Base-by-base conservation (phyloP, 2,797 vertebrate genomes). In the Epinephelus malabaricus region DNA sequence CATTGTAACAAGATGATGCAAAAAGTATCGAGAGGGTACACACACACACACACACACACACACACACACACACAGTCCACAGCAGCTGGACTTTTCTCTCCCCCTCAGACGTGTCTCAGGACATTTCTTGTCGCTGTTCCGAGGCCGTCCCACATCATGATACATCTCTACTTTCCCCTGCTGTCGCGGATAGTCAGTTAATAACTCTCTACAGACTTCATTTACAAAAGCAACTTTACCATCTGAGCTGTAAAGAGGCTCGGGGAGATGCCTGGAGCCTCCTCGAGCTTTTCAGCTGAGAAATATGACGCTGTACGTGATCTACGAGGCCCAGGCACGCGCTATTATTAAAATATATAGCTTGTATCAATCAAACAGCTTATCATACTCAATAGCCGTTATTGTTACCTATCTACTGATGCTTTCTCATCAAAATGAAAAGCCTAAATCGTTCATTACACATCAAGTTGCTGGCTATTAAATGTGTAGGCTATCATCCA, bases 331-430 rank as follows among this genome's bases (percentile, higher is more conserved):
- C 60, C 67, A 47, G 49, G 64, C 77, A 46, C 3, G 53, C 43
- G 73, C 74, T 71, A 50, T 85, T 88, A 84, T 88, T 79, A 78
- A 83, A 88, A 88, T 87, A 81, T 88, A 89, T 74, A 23, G 82
- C 67, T 67, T 2, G n/a, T 63, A 84, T 88, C 84, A 83, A 76
- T 90, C 88, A 84, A 55, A 49, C 34, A 23, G 50, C 47, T 86
- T 78, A 86, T 88, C 77, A 74, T 61, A 69, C 55, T 79, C 81
- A 34, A 11, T 34, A 46, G 70, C 53, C 40, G 18, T 64, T 73
- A 67, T 43, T 79, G 63, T 65, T n/a, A 46, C 4, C 2, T 64
- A 64, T 66, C 55, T 53, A 40, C 78, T 30, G 49, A 55, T 27
- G 59, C n/a, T 23, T 23, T 27, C 53, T 54, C 58, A 73, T 82